Percentiles rank a stretch among this genome's conserved stretches.
Evolutionary conservation across 2,797 vertebrate genomes (phyloP).

Genomic region (Sciurus carolinensis): DNA sequence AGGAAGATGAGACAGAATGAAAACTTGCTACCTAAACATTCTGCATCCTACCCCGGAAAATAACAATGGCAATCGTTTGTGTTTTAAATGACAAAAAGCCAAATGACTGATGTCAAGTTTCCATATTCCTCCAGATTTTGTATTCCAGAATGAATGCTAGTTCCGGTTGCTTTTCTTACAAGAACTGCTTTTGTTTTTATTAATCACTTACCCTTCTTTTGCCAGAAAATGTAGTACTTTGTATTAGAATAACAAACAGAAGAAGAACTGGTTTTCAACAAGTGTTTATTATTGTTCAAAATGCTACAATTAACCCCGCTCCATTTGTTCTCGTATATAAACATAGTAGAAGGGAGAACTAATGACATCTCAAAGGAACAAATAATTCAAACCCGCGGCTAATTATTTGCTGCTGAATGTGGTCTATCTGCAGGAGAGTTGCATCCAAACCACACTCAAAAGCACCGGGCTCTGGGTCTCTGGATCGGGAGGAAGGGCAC

Average conservation of each 20-base stretch:
- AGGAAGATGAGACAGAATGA: background rate
- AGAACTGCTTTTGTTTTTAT: slow-evolving; percentile 50
- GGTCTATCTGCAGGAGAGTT: background rate
- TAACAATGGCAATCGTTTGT: background rate
- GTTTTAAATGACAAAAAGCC: slow-evolving; percentile 46
- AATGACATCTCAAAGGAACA: slow-evolving; percentile 57
- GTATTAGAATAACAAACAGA: slow-evolving; percentile 78
- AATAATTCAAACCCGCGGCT: slow-evolving; percentile 61
- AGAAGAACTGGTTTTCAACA: slow-evolving; percentile 64
- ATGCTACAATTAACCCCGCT: slow-evolving; percentile 66
- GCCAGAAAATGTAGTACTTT: slow-evolving; percentile 66
- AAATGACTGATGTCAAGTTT: slow-evolving; percentile 32
- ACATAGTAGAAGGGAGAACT: slow-evolving; percentile 65
- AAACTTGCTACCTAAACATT: slow-evolving; percentile 38
- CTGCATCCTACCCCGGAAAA: background rate
- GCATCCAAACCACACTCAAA: background rate
- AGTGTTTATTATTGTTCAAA: slow-evolving; percentile 69
- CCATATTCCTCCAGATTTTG: slow-evolving; percentile 27
- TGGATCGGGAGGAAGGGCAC: background rate
- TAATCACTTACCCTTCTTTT: slow-evolving; percentile 60
- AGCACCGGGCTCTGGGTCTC: background rate
- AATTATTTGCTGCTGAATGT: slow-evolving; percentile 37
- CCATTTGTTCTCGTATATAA: slow-evolving; percentile 70
- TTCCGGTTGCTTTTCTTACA: slow-evolving; percentile 42
- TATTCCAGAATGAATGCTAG: slow-evolving; percentile 32